These are phyloP conservation scores for Barypeithes pellucidus DNA, from an alignment of 2,888 invertebrate species.

Conservation along the genomic window DNA sequence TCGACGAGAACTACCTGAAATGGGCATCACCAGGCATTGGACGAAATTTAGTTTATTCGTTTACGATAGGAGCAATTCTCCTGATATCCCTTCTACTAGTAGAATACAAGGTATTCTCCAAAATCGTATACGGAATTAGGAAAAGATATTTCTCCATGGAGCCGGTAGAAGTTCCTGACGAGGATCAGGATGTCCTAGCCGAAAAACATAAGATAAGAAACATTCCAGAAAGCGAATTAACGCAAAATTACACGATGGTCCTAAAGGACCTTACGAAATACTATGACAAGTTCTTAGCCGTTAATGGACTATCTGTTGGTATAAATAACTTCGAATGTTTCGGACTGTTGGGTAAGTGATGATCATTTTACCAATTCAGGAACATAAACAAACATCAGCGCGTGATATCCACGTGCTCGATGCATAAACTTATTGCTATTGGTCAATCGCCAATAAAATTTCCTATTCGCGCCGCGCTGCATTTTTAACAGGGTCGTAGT, in stretches of 20 bases:
- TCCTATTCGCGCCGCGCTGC: too few relatives aligned
- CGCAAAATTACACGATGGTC: slow-evolving; percentile 73
- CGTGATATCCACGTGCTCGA: too few relatives aligned
- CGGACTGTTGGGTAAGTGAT: slow-evolving; percentile 74
- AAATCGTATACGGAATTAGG: slow-evolving; percentile 68
- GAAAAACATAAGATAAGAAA: slow-evolving; percentile 73
- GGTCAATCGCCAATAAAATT: too few relatives aligned
- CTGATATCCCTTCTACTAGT: slow-evolving; percentile 77
- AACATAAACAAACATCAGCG: too few relatives aligned
- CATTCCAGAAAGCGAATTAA: slow-evolving; percentile 67
- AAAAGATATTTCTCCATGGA: slow-evolving; percentile 36
- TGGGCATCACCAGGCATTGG: slow-evolving; percentile 83
- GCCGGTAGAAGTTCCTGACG: slow-evolving; percentile 55
- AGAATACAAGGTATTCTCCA: slow-evolving; percentile 76
- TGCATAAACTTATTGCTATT: too few relatives aligned
- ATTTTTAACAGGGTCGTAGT: too few relatives aligned
- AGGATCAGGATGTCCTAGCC: slow-evolving; percentile 73
- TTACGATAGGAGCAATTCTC: slow-evolving; percentile 73
- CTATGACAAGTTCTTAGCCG: slow-evolving; percentile 79
- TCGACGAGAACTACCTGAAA: slow-evolving; percentile 72
- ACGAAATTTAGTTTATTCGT: slow-evolving; percentile 77
- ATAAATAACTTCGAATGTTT: slow-evolving; percentile 85
- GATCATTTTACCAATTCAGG: too few relatives aligned
- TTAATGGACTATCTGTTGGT: slow-evolving; percentile 79
- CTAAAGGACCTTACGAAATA: slow-evolving; percentile 84